Evolutionary conservation across 2,888 invertebrate genomes (phyloP), one percentile per base, ranked within the genome.

Genomic region (Synergus itoensis): DNA sequence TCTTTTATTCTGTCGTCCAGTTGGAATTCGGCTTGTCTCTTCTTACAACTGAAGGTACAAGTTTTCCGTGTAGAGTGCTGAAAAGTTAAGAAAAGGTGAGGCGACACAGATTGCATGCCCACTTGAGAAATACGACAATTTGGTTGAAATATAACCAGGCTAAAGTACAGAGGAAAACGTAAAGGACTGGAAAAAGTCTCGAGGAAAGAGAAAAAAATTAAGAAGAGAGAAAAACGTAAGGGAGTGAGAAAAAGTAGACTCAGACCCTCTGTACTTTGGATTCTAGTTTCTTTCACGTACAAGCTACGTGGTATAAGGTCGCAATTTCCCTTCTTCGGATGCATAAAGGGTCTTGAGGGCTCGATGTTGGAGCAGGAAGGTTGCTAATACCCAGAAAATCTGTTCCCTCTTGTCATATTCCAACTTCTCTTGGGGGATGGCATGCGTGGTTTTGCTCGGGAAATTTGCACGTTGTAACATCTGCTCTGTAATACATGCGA

Each of bases 301-400:
- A 53, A 36, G 48, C 36, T 73, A 53, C 36, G 40, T 73, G 18
- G 28, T 73, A 36, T 73, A 73, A 73, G 53, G 53, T 73, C 73
- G 53, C n/a, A 40, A 53, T 45, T 48, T 28, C 69, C 69, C 69
- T 73, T 73, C 36, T 40, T 36, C 36, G 36, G 73, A 48, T 53
- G 48, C 53, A 53, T 53, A 53, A 73, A 73, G 36, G 53, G 53
- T n/a, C 73, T 73, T 69, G 36, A 69, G 48, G 69, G 48, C 73
- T 73, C 73, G 36, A 73, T 53, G 53, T 73, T 53, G 48, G 36
- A 73, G 73, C n/a, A 48, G 73, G 53, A 73, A 53, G 53, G 73
- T 73, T 73, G 53, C 73, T 73, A 73, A 73, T 73, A 73, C 73
- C 73, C 73, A 73, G 53, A 73, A 73, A 73, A 73, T 73, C 73